Conservation (phyloP, 1,140 invertebrate species). For the Heliconius congener region DNA sequence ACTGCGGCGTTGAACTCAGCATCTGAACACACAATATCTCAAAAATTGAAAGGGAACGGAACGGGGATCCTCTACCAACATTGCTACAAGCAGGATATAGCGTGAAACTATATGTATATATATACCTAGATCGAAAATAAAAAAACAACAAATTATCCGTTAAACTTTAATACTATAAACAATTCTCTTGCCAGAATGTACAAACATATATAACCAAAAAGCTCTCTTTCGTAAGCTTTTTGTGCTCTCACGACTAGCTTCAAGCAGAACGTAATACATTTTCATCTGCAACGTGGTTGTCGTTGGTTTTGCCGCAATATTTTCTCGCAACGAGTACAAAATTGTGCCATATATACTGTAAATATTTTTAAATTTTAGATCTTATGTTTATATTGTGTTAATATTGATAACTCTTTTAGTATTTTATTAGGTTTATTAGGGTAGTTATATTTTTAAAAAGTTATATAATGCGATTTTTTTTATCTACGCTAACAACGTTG, state of each 20-base stretch:
- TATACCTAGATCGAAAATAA: not conserved
- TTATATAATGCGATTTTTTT: too few relatives aligned
- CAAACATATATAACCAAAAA: not conserved
- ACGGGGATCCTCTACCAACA: not conserved
- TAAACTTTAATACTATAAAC: not conserved
- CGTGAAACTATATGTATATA: not conserved
- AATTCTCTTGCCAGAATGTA: not conserved
- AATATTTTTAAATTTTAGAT: not conserved
- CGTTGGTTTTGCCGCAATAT: slow-evolving; percentile 11
- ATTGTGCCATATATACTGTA: not conserved
- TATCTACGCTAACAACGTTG: too few relatives aligned
- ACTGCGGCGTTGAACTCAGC: not conserved
- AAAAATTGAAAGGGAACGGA: not conserved
- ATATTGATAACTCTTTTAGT: too few relatives aligned
- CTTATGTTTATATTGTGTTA: too few relatives aligned
- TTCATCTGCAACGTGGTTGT: slow-evolving; percentile 21
- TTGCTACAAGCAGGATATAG: not conserved
- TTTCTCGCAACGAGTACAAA: slow-evolving; percentile 5
- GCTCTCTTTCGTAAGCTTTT: slow-evolving; percentile 13
- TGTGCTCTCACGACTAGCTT: slow-evolving; percentile 18
- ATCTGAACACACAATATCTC: not conserved
- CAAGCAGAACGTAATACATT: slow-evolving; percentile 25
- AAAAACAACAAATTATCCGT: not conserved
- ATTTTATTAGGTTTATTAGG: too few relatives aligned
- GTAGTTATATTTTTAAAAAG: not conserved